Base-by-base conservation (phyloP, 2,888 invertebrate species). In the Mesorhabditis belari region DNA sequence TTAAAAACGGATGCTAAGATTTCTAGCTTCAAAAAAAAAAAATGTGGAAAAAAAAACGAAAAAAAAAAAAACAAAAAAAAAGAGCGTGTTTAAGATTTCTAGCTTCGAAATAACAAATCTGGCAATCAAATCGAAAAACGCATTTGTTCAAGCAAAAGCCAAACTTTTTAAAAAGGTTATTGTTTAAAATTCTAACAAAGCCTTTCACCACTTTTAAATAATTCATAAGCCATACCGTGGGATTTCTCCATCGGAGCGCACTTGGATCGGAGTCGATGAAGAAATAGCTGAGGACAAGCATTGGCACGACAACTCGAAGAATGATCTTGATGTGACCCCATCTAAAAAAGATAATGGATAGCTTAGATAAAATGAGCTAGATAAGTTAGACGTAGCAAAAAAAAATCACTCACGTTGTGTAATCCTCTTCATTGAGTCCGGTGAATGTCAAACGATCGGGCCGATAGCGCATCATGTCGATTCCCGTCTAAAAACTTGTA, bases 401-500 rank as follows among this genome's bases (percentile, higher is more conserved):
- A 29, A 5, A 57, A 52, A 58, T 57, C 49, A 61, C 65, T 49
- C 60, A 77, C 77, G 67, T 70, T 23, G 68, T 68, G 61, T 61
- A 76, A 55, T 76, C 75, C 50, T 77, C 76, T 12, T 68, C 65
- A 53, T 78, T 76, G 49, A 78, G 66, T 49, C 77, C 77, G n/a
- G 74, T 78, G 64, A 71, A 77, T 19, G 77, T 75, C 49, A 71
- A 64, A 57, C 79, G 75, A 70, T 79, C 79, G 55, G 67, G 71
- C 28, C 77, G 69, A 60, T 76, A 73, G 21, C 70, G 61, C 71
- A 73, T 75, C 70, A 70, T 70, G 57, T 76, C 71, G 29, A 72
- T 73, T 19, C 66, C 65, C 3, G 73, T 71, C 71, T 74, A 29
- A 26, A 67, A 55, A 55, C 5, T 4, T 4, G n/a, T 51, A 25